Percentiles rank a stretch among this genome's conserved stretches.
phyloP scores from a whole-genome alignment of 1,140 invertebrate species.

The Antheraea pernyi region DNA sequence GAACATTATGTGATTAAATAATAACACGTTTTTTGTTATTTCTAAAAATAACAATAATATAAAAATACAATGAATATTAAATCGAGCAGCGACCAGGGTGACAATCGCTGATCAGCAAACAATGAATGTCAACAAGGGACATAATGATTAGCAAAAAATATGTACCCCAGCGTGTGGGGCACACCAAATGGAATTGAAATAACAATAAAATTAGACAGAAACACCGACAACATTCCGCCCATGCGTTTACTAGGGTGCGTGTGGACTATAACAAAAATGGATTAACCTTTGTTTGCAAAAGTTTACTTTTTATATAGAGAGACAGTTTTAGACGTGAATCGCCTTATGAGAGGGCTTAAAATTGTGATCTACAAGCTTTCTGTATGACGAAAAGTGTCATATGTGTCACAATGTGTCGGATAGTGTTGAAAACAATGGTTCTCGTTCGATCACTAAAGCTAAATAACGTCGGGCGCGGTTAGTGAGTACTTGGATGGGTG shows the following conservation, averaged over 20 bases:
- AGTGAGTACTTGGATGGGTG: too few species aligned
- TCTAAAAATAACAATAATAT: background rate
- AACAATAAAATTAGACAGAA: slow-evolving; percentile 69
- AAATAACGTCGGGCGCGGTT: too few species aligned
- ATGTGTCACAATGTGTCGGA: too few species aligned
- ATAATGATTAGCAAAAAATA: slow-evolving; percentile 58
- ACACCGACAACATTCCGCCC: slow-evolving; percentile 64
- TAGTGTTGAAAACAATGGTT: too few species aligned
- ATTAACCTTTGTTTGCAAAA: background rate
- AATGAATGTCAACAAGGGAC: slow-evolving; percentile 50
- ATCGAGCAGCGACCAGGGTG: background rate
- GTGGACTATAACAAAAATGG: background rate
- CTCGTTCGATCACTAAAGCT: too few species aligned
- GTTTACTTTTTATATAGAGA: too few species aligned
- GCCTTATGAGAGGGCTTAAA: too few species aligned
- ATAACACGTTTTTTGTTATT: too few species aligned
- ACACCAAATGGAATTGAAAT: slow-evolving; percentile 60
- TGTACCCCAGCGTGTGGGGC: slow-evolving; percentile 15
- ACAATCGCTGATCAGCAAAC: slow-evolving; percentile 43
- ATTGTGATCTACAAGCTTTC: too few species aligned
- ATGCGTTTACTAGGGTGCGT: slow-evolving; percentile 39
- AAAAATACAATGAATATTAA: slow-evolving; percentile 4
- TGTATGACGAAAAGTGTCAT: too few species aligned
- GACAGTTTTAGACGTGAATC: too few species aligned
- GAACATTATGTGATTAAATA: too few species aligned